Conservation (phyloP, 2,888 invertebrate species). For the Standfussiana lucernea region DNA sequence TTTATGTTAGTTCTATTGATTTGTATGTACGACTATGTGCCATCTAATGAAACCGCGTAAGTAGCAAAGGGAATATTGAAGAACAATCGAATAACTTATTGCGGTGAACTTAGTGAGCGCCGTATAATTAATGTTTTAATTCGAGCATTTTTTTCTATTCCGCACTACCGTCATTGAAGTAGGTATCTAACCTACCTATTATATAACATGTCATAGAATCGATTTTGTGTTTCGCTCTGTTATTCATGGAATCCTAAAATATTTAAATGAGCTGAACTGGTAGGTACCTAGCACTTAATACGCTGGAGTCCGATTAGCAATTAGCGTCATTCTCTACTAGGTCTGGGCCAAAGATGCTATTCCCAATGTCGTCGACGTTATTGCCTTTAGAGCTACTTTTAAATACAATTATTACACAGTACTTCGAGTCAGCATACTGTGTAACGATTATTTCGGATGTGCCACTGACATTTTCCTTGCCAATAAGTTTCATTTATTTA, state of each 20-base stretch:
- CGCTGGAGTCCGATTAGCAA: constrained; percentile 4
- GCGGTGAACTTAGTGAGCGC: not conserved
- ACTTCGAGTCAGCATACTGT: constrained; percentile 80
- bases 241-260: constrained; percentile 57
- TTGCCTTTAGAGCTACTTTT: constrained; percentile 80
- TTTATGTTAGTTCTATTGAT: not conserved
- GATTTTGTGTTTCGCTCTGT: constrained; percentile 35
- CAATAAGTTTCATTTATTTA: constrained; percentile 73
- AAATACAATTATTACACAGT: constrained; percentile 76
- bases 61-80: not conserved
- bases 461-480: constrained; percentile 68
- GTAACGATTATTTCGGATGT: constrained; percentile 80
- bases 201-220: constrained; percentile 24
- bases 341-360: constrained; percentile 49
- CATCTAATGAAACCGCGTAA: not conserved
- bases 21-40: not conserved
- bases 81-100: not conserved
- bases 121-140: not conserved
- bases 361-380: constrained; percentile 31
- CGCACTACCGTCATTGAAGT: not conserved
- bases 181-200: constrained; percentile 1
- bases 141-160: not conserved
- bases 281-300: constrained; percentile 17
- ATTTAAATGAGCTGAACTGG: constrained; percentile 33
- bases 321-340: constrained; percentile 28